Base-by-base conservation (phyloP, 2,113 vertebrate genomes). In the Lontra canadensis region DNA sequence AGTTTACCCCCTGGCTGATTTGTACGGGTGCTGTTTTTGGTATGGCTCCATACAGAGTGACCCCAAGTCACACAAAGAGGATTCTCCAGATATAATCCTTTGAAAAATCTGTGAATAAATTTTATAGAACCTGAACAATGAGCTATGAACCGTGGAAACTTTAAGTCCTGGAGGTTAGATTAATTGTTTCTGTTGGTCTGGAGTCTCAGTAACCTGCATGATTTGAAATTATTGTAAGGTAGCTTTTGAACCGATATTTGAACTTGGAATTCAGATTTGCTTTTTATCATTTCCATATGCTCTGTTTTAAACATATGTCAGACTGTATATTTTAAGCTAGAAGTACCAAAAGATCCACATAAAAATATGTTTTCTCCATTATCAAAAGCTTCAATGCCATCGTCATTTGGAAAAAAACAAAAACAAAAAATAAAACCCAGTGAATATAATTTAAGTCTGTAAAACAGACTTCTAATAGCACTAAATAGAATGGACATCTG, bases 291-390 rank as follows among this genome's bases (percentile, higher is more conserved):
- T 98, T 98, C 98, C 98, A 97, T 98, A 98, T 99, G 98, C 93
- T 98, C 97, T 92, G 69, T 97, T 98, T 97, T 98, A 98, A 99
- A 96, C 98, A 98, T 99, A 98, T 98, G 98, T 98, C 98, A 95
- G 88, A 65, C 90, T 98, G 97, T 98, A 95, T 98, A 99, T 98
- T 98, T 98, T 98, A 98, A 99, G 97, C 97, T 97, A 98, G 93
- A 97, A 98, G 95, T 97, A 98, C 92, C 74, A 94, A 98, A 97
- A 98, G 97, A 17, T 42, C 59, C 90, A 95, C 97, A 98, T 97
- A 97, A 97, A 98, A 98, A 98, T 98, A 98, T 98, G 98, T 99
- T 98, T 98, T 98, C 97, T 98, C 98, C 97, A 82, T 98, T 98
- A 98, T 98, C 97, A 94, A 97, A 98, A 94, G 94, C 97, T 98